These are phyloP conservation scores for Uria lomvia DNA, from an alignment of 2,113 vertebrate genomes.

Conservation along the genomic window DNA sequence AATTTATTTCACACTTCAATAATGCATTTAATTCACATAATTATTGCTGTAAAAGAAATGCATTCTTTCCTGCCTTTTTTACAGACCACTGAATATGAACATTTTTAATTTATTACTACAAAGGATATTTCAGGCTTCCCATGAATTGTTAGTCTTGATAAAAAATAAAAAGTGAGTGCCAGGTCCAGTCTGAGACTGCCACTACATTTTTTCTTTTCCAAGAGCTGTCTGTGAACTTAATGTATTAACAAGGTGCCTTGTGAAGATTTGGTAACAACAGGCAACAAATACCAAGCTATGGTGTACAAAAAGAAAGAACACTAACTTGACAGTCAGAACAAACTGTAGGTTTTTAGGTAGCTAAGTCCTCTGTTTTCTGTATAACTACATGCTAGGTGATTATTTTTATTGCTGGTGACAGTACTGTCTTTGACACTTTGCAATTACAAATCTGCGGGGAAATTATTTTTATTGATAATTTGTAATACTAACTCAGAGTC, in stretches of 20 bases:
- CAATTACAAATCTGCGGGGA: background rate
- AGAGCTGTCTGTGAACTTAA: background rate
- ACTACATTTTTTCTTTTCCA: background rate
- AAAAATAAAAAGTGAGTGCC: background rate
- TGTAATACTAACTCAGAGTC: background rate
- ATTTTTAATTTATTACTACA: background rate
- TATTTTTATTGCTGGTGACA: background rate
- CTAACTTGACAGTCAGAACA: background rate
- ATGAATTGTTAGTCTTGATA: background rate
- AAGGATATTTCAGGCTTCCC: background rate
- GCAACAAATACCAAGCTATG: background rate
- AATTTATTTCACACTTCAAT: slow-evolving; percentile 26
- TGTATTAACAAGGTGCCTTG: background rate
- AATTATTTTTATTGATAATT: background rate
- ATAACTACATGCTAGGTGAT: background rate
- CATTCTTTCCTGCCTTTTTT: background rate
- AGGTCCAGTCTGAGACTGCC: background rate
- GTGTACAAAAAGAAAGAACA: background rate
- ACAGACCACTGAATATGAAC: background rate
- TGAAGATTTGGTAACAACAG: background rate
- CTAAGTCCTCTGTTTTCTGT: background rate
- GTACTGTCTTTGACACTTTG: background rate
- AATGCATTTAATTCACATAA: background rate
- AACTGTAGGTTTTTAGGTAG: background rate
- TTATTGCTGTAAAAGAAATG: background rate